phyloP scores from a whole-genome alignment of 1,140 invertebrate species.

The Conus betulinus region DNA sequence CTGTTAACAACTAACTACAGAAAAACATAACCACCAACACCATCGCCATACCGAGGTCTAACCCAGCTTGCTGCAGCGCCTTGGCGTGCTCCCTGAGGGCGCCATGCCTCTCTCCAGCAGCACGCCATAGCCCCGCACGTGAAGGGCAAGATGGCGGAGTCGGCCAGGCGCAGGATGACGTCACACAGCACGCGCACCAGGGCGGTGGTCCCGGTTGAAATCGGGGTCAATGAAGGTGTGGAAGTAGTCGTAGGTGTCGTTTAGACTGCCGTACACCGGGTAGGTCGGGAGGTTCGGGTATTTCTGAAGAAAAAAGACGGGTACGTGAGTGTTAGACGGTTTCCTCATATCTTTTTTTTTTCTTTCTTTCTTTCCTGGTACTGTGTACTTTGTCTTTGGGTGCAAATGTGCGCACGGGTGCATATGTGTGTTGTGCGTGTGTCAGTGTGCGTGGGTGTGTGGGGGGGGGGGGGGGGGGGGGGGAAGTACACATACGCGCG shows the following conservation, averaged over 20 bases:
- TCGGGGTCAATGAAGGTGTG: constrained; percentile 69
- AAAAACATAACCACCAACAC: too few relatives aligned
- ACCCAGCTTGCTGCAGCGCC: constrained; percentile 23
- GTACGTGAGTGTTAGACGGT: too few relatives aligned
- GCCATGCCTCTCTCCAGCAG: constrained; percentile 53
- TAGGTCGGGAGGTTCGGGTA: constrained; percentile 66
- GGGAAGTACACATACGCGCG: not conserved
- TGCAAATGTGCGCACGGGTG: not conserved
- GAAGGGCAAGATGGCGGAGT: constrained; percentile 66
- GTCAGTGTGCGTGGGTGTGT: too few relatives aligned
- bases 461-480: too few relatives aligned
- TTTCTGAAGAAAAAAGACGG: constrained; percentile 43
- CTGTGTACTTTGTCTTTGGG: too few relatives aligned
- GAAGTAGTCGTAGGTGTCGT: constrained; percentile 74
- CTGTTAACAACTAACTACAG: too few relatives aligned
- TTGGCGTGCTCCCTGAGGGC: not conserved
- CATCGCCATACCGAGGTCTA: too few relatives aligned
- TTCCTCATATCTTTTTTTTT: too few relatives aligned
- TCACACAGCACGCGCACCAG: constrained; percentile 63
- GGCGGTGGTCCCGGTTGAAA: constrained; percentile 63
- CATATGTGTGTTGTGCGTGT: not conserved
- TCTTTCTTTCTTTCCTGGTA: too few relatives aligned
- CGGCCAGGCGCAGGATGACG: constrained; percentile 60
- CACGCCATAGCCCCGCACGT: constrained; percentile 54
- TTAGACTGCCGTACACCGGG: constrained; percentile 71